Percentiles rank a stretch among this genome's conserved stretches.
phyloP scores from a whole-genome alignment of 2,888 invertebrate species.

The Marasmarcha lunaedactyla region DNA sequence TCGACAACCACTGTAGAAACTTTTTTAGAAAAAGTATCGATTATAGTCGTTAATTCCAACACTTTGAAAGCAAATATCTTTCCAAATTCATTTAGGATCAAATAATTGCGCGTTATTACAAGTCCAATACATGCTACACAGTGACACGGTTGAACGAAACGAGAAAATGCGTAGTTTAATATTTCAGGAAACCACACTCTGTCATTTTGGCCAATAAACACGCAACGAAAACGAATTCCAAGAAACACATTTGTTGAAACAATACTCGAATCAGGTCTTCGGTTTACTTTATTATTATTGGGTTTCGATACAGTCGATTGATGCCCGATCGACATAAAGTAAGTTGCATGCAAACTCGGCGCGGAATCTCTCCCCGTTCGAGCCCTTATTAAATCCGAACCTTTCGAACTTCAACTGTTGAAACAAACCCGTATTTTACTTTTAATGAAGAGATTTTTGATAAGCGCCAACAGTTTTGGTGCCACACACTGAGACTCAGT shows the following conservation, averaged over 20 bases:
- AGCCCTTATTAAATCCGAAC: neutral
- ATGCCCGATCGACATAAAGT: conserved; percentile 25
- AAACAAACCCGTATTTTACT: conserved; percentile 22
- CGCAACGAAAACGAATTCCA: conserved; percentile 33
- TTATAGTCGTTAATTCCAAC: too few relatives aligned
- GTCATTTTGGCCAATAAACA: conserved; percentile 11
- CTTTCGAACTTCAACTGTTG: neutral
- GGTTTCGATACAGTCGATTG: conserved; percentile 30
- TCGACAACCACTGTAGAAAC: too few relatives aligned
- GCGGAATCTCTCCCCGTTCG: neutral
- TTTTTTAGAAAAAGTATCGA: too few relatives aligned
- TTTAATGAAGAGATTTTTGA: conserved; percentile 41
- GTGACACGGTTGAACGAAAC: neutral
- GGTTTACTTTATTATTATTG: conserved; percentile 45
- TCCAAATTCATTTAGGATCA: neutral
- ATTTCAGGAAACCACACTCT: conserved; percentile 18
- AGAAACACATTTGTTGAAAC: conserved; percentile 38
- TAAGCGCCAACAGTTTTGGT: conserved; percentile 25
- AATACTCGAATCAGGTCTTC: conserved; percentile 36
- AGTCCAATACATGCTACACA: neutral
- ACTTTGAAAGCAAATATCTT: too few relatives aligned
- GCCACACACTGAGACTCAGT: conserved; percentile 34
- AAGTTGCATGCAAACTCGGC: conserved; percentile 28
- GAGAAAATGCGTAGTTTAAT: neutral
- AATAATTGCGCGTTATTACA: neutral